Evolutionary conservation across 1,140 invertebrate genomes (phyloP).

Genomic region (Meloidogyne hapla): DNA sequence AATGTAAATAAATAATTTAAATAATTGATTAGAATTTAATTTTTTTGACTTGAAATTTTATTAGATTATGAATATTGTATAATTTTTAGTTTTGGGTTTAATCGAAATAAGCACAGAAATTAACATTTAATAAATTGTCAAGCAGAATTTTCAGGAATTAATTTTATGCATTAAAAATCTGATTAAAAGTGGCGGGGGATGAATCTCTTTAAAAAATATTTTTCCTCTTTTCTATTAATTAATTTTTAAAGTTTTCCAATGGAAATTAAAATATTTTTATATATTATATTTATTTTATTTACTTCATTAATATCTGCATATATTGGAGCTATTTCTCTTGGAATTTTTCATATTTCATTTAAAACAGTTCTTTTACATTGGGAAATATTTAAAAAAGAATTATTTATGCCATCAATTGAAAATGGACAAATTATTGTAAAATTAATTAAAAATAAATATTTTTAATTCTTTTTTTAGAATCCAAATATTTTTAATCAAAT

Average conservation of each 20-base stretch:
- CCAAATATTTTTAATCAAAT: background rate
- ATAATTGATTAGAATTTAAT: too few relatives aligned
- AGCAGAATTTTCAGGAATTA: too few relatives aligned
- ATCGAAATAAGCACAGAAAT: too few relatives aligned
- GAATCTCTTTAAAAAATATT: background rate
- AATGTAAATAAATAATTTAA: too few relatives aligned
- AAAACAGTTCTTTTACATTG: background rate
- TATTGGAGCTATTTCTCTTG: conserved; percentile 11
- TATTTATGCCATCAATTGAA: background rate
- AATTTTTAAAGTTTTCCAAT: background rate
- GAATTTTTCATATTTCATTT: conserved; percentile 18
- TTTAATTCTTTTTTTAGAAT: background rate
- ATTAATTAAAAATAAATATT: background rate
- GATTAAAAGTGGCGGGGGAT: too few relatives aligned
- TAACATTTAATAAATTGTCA: too few relatives aligned
- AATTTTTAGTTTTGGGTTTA: too few relatives aligned
- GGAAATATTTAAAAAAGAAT: conserved; percentile 10
- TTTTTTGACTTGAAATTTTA: too few relatives aligned
- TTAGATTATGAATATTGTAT: too few relatives aligned
- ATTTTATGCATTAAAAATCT: too few relatives aligned
- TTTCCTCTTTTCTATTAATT: background rate
- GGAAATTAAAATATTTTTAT: background rate
- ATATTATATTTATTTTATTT: background rate
- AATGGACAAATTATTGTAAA: conserved; percentile 11
- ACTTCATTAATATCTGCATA: background rate